These are phyloP conservation scores for Prochilodus magdalenae DNA, from an alignment of 2,113 vertebrate genomes.

Conservation along the genomic window DNA sequence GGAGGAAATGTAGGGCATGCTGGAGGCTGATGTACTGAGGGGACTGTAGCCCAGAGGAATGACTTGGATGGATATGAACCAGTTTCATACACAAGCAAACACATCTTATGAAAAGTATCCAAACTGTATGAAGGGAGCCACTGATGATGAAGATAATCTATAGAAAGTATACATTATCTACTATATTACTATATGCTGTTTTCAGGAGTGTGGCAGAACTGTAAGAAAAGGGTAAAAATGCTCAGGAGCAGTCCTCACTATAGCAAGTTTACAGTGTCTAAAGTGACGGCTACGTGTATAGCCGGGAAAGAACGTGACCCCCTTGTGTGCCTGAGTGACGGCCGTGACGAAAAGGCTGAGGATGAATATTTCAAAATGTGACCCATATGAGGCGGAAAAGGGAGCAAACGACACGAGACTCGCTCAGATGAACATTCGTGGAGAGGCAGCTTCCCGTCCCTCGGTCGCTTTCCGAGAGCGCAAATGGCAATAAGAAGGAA, in stretches of 20 bases:
- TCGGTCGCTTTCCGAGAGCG: constrained; percentile 10
- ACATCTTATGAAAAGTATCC: background rate
- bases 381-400: constrained; percentile 43
- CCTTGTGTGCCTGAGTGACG: constrained; percentile 31
- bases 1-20: constrained; percentile 39
- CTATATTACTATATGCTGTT: too few species aligned
- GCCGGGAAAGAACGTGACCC: background rate
- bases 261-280: background rate
- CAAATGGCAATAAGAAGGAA: background rate
- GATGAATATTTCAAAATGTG: constrained; percentile 56
- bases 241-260: background rate
- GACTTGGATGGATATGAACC: constrained; percentile 15
- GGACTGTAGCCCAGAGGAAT: constrained; percentile 28
- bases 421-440: background rate
- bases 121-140: too few species aligned
- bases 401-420: constrained; percentile 1
- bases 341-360: constrained; percentile 40
- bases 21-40: constrained; percentile 37
- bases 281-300: constrained; percentile 8
- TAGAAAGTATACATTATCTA: too few species aligned
- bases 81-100: constrained; percentile 9
- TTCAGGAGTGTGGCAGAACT: background rate
- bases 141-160: too few species aligned
- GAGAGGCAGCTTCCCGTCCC: background rate
- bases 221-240: background rate